Conservation (phyloP, 2,113 vertebrate genomes). For the Mobula birostris region DNA sequence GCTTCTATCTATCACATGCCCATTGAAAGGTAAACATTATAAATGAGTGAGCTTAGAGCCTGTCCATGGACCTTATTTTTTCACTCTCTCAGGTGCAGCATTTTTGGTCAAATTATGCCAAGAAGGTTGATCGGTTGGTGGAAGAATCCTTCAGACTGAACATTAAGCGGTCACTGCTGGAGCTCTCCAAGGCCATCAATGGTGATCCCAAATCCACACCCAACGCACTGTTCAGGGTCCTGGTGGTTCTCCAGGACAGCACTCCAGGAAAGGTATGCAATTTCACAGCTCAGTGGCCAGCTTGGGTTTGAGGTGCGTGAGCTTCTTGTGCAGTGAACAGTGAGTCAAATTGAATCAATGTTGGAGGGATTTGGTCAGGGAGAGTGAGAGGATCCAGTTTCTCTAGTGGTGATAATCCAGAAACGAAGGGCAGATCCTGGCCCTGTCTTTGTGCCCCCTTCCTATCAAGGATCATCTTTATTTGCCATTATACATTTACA, state of each 20-base stretch:
- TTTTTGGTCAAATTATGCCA: conserved; percentile 62
- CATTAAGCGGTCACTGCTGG: conserved; percentile 68
- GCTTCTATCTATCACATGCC: background rate
- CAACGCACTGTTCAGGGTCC: conserved; percentile 68
- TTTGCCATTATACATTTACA: too few relatives aligned
- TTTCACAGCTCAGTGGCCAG: background rate
- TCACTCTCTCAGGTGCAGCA: conserved; percentile 64
- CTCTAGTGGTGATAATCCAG: background rate
- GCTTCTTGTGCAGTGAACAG: background rate
- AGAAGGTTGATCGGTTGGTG: conserved; percentile 66
- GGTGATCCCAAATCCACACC: conserved; percentile 63
- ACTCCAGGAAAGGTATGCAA: conserved; percentile 55
- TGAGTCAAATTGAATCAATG: too few relatives aligned
- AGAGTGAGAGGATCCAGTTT: background rate
- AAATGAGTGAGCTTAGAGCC: background rate
- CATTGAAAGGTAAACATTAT: background rate
- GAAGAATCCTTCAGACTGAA: conserved; percentile 68
- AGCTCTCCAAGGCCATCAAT: conserved; percentile 70
- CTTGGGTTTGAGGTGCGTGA: background rate
- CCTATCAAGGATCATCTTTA: too few relatives aligned
- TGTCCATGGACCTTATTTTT: background rate
- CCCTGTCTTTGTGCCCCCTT: too few relatives aligned
- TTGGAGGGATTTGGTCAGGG: background rate
- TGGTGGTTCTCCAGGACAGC: conserved; percentile 58
- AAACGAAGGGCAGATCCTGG: background rate